A percentile compares a stretch with the other conserved stretches of the same genome.
These are phyloP conservation scores for Lipotes vexillifer DNA, from an alignment of 2,113 vertebrate species.

Conservation along the genomic window DNA sequence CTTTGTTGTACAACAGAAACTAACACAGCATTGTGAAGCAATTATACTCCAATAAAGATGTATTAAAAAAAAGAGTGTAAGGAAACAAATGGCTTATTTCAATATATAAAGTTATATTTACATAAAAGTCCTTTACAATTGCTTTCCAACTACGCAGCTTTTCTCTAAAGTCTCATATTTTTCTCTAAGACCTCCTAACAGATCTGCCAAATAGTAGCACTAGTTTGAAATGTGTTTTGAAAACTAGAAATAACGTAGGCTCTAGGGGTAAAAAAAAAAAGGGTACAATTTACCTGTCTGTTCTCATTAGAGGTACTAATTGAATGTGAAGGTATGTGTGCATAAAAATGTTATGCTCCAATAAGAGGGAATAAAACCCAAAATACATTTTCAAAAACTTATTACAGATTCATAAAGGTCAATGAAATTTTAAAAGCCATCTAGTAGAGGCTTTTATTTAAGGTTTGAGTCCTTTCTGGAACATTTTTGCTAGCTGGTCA, in stretches of 20 bases:
- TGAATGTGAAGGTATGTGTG: not conserved
- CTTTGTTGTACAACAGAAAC: too few species aligned
- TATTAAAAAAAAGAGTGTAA: not conserved
- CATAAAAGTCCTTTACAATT: not conserved
- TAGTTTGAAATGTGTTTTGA: constrained; percentile 17
- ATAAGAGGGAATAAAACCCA: not conserved
- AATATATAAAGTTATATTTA: not conserved
- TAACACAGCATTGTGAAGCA: too few species aligned
- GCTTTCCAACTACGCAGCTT: not conserved
- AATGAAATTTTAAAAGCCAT: not conserved
- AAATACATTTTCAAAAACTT: not conserved
- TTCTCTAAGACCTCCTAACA: not conserved
- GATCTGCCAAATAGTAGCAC: not conserved
- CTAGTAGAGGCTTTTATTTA: not conserved
- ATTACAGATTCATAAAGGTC: not conserved
- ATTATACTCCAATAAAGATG: too few species aligned
- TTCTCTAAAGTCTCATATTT: not conserved
- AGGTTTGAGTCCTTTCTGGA: not conserved
- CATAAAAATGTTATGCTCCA: not conserved
- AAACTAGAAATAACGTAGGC: not conserved
- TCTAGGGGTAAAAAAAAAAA: not conserved
- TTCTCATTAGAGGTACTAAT: not conserved
- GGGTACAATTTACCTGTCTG: not conserved
- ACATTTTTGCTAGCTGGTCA: not conserved
- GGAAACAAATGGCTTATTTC: not conserved